Conservation (phyloP, 2,113 vertebrate species). For the Thunnus maccoyii region DNA sequence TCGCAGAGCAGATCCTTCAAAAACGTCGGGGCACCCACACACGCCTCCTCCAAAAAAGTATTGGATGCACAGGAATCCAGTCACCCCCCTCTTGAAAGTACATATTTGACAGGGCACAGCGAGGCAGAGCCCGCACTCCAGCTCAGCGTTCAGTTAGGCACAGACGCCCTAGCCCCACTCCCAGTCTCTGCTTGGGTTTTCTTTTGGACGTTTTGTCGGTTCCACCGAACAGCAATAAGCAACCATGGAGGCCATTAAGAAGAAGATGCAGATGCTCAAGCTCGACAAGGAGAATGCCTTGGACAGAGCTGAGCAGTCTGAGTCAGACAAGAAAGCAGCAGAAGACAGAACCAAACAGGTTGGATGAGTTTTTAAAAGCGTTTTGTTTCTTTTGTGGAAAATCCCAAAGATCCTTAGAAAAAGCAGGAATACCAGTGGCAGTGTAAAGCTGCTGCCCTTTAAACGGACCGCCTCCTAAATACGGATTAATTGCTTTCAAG, state of each 20-base stretch:
- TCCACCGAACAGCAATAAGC: slow-evolving; percentile 69
- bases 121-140: slow-evolving; percentile 88
- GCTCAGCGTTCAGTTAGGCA: slow-evolving; percentile 83
- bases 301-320: slow-evolving; percentile 98
- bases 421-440: slow-evolving; percentile 50
- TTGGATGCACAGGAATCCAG: slow-evolving; percentile 95
- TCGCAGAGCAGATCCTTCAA: slow-evolving; percentile 85
- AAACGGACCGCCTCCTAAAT: slow-evolving; percentile 67
- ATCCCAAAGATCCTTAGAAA: slow-evolving; percentile 55
- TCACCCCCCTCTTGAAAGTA: slow-evolving; percentile 91
- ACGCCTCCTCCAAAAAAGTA: slow-evolving; percentile 94
- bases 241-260: slow-evolving; percentile 99
- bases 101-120: slow-evolving; percentile 93
- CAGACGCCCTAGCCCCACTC: slow-evolving; percentile 74
- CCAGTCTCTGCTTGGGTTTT: slow-evolving; percentile 64
- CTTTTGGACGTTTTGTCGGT: slow-evolving; percentile 71
- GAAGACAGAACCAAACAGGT: slow-evolving; percentile 99
- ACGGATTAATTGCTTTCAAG: slow-evolving; percentile 73
- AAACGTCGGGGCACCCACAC: slow-evolving; percentile 81
- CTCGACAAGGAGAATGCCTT: slow-evolving; percentile 99
- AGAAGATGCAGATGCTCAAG: slow-evolving; percentile 99
- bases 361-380: slow-evolving; percentile 73
- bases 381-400: slow-evolving; percentile 51
- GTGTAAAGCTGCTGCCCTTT: slow-evolving; percentile 38
- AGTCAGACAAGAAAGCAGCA: slow-evolving; percentile 96